A percentile compares a stretch with the other conserved stretches of the same genome.
phyloP scores from a whole-genome alignment of 2,113 vertebrate species.

The Hippocampus comes region DNA sequence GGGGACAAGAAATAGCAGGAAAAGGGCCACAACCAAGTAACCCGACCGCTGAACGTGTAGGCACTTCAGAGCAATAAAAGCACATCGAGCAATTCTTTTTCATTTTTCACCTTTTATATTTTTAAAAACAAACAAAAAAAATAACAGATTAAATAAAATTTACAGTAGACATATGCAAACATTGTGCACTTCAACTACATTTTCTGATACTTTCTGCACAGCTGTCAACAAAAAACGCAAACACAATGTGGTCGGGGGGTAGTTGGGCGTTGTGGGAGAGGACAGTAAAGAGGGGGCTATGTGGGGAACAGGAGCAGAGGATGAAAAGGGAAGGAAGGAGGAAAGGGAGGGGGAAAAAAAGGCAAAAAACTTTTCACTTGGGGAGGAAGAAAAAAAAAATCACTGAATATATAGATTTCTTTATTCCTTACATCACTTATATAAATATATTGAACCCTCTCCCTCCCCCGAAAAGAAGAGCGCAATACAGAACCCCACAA shows the following conservation, averaged over 20 bases:
- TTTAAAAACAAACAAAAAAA: conserved; percentile 82
- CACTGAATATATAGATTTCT: conserved; percentile 81
- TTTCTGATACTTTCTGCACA: conserved; percentile 79
- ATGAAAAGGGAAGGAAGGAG: conserved; percentile 36
- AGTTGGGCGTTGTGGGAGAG: conserved; percentile 27
- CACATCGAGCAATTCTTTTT: conserved; percentile 32
- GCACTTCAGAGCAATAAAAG: neutral
- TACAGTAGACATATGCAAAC: conserved; percentile 83
- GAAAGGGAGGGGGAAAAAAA: conserved; percentile 45
- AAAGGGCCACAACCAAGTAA: neutral
- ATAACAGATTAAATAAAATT: conserved; percentile 82
- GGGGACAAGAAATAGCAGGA: neutral
- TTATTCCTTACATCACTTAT: conserved; percentile 83
- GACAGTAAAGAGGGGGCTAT: conserved; percentile 47
- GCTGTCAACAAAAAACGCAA: conserved; percentile 74
- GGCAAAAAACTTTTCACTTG: conserved; percentile 66
- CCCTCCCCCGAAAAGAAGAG: conserved; percentile 53
- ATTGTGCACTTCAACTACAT: conserved; percentile 82
- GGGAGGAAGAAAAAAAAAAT: conserved; percentile 37
- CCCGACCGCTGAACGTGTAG: neutral
- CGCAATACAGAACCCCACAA: conserved; percentile 78
- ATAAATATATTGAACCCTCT: conserved; percentile 80
- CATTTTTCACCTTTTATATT: conserved; percentile 78
- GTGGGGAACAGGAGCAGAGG: conserved; percentile 13
- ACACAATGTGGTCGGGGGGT: conserved; percentile 52